Conservation (phyloP, 1,140 invertebrate genomes). For the Drosophila ambigua region DNA sequence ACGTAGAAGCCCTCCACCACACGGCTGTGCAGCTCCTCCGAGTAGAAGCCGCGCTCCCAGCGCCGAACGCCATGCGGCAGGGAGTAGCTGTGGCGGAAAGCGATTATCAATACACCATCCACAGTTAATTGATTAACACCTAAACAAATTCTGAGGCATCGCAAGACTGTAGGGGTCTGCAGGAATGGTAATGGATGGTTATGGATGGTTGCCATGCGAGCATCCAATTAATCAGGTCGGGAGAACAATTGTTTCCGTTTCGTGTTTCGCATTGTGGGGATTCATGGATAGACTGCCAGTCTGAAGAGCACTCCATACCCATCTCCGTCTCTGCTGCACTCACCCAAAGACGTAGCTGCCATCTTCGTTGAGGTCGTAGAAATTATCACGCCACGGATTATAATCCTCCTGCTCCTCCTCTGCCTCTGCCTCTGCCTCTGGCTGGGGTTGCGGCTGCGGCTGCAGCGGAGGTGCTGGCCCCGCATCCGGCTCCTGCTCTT, state of each 20-base stretch:
- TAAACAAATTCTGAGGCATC: too few relatives aligned
- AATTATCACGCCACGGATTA: constrained; percentile 69
- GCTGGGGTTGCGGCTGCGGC: background rate
- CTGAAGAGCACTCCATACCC: too few relatives aligned
- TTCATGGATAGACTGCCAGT: too few relatives aligned
- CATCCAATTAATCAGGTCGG: background rate
- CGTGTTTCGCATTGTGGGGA: too few relatives aligned
- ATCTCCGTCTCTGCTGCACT: constrained; percentile 15
- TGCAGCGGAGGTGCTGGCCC: background rate
- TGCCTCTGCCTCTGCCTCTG: background rate
- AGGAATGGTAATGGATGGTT: too few relatives aligned
- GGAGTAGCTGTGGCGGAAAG: constrained; percentile 36
- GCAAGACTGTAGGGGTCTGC: too few relatives aligned
- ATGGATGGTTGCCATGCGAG: too few relatives aligned
- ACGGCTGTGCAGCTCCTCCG: constrained; percentile 37
- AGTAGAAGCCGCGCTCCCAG: constrained; percentile 57
- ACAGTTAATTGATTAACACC: background rate
- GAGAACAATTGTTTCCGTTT: background rate
- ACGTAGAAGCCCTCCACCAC: constrained; percentile 67
- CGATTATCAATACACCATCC: background rate
- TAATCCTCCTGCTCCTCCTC: constrained; percentile 28
- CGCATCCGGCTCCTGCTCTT: constrained; percentile 2
- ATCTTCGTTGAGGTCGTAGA: constrained; percentile 62
- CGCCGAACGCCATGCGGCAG: constrained; percentile 67
- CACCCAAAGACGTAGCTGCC: constrained; percentile 69